Conservation (phyloP, 1,140 invertebrate species). For the Apis laboriosa region DNA sequence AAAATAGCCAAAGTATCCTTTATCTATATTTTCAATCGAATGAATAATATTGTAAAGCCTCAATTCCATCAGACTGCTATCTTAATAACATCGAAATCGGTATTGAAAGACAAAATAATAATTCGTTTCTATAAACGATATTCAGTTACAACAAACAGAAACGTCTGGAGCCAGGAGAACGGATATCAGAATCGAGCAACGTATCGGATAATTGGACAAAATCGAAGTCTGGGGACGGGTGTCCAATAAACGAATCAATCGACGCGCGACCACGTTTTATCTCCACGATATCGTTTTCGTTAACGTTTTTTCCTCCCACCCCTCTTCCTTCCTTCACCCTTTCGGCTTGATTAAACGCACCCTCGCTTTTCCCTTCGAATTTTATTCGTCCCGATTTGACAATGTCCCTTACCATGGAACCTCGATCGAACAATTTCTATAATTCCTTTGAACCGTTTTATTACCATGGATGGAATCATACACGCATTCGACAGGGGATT, state of each 20-base stretch:
- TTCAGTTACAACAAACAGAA: background rate
- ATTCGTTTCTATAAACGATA: too few relatives aligned
- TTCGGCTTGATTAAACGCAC: conserved; percentile 24
- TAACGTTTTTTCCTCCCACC: background rate
- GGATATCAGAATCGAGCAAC: background rate
- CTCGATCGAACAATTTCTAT: conserved; percentile 6
- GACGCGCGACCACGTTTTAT: conserved; percentile 28
- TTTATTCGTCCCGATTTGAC: conserved; percentile 22
- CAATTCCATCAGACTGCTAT: too few relatives aligned
- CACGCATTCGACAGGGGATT: background rate
- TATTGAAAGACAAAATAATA: background rate
- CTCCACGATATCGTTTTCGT: conserved; percentile 13
- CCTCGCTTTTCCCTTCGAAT: conserved; percentile 9
- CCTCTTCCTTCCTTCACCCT: background rate
- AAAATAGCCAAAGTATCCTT: too few relatives aligned
- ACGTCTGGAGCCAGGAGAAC: background rate
- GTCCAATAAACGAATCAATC: conserved; percentile 42
- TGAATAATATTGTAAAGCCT: too few relatives aligned
- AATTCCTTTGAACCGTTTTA: background rate
- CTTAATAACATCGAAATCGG: background rate
- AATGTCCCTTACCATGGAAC: background rate
- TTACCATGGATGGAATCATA: background rate
- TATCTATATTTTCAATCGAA: too few relatives aligned
- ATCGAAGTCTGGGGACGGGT: conserved; percentile 3
- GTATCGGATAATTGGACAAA: conserved; percentile 25